Conservation (phyloP, 2,888 invertebrate species). For the Zygothrica quintamaculata region DNA sequence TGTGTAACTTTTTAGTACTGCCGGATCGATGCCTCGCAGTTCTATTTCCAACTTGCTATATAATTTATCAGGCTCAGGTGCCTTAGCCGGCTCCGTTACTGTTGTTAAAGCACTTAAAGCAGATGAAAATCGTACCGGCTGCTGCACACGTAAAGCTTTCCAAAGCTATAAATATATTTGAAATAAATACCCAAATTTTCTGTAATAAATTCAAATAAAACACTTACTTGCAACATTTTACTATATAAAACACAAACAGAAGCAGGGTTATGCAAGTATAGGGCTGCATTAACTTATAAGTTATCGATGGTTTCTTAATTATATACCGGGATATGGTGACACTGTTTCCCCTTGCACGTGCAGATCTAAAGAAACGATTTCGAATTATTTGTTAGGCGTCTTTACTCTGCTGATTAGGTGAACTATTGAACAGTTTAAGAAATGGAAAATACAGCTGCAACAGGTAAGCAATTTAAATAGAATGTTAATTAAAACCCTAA, state of each 20-base stretch:
- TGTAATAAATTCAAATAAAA: conserved; percentile 25
- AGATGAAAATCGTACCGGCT: conserved; percentile 52
- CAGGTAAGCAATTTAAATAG: conserved; percentile 21
- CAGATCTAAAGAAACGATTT: conserved; percentile 16
- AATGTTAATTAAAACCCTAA: neutral
- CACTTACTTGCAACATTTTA: conserved; percentile 64
- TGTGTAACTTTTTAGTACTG: conserved; percentile 94
- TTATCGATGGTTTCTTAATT: conserved; percentile 14
- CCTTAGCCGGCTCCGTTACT: neutral
- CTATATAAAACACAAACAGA: conserved; percentile 34
- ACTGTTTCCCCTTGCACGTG: conserved; percentile 44
- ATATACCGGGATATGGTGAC: conserved; percentile 30
- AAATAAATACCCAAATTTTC: conserved; percentile 1
- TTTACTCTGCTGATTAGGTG: neutral
- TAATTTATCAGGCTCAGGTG: conserved; percentile 87
- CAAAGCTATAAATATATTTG: conserved; percentile 27
- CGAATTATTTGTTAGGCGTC: conserved; percentile 9
- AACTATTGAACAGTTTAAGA: neutral
- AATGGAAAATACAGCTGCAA: conserved; percentile 37
- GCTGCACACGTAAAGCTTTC: conserved; percentile 41
- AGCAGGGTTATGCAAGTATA: conserved; percentile 66
- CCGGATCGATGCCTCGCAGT: conserved; percentile 93
- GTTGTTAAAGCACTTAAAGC: conserved; percentile 19
- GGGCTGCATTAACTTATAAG: conserved; percentile 20
- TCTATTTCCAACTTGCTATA: conserved; percentile 94